Evolutionary conservation across 2,797 vertebrate species (phyloP).

Genomic region (Gymnodraco acuticeps): DNA sequence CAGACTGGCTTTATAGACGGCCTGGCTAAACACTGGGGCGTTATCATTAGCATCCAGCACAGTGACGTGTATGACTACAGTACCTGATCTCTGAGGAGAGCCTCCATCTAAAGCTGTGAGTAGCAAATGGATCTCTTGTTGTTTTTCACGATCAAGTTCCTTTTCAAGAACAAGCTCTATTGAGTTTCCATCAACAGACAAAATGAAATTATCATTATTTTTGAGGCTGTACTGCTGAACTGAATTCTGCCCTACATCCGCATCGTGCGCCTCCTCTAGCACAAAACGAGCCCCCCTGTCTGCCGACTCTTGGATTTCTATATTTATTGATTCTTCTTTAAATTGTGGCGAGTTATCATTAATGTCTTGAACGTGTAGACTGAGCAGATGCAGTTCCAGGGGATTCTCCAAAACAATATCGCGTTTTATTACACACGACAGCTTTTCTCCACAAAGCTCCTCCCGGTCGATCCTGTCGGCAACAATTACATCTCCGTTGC

Average conservation of each 20-base stretch:
- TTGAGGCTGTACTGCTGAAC: slow-evolving; percentile 64
- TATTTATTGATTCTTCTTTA: background rate
- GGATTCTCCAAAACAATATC: slow-evolving; percentile 75
- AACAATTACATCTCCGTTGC: slow-evolving; percentile 64
- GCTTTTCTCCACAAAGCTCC: slow-evolving; percentile 70
- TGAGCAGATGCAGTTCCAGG: slow-evolving; percentile 66
- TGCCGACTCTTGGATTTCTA: slow-evolving; percentile 56
- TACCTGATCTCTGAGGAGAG: slow-evolving; percentile 33
- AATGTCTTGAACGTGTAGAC: slow-evolving; percentile 72
- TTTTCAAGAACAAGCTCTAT: slow-evolving; percentile 63
- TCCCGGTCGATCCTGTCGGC: slow-evolving; percentile 80
- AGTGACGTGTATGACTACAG: slow-evolving; percentile 9
- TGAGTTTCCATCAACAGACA: slow-evolving; percentile 38
- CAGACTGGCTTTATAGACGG: slow-evolving; percentile 68
- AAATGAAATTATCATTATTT: slow-evolving; percentile 63
- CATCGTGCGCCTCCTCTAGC: slow-evolving; percentile 69
- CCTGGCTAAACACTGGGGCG: slow-evolving; percentile 52
- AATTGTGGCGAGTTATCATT: slow-evolving; percentile 77
- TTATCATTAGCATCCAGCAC: background rate
- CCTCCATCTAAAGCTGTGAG: slow-evolving; percentile 54
- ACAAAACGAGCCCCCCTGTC: slow-evolving; percentile 68
- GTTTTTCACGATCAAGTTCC: slow-evolving; percentile 65
- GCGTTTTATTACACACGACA: slow-evolving; percentile 65
- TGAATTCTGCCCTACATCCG: slow-evolving; percentile 69
- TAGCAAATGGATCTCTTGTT: slow-evolving; percentile 44